Evolutionary conservation across 2,888 invertebrate genomes (phyloP), one percentile per base, ranked within the genome.

Genomic region (Cyrtodaria siliqua): DNA sequence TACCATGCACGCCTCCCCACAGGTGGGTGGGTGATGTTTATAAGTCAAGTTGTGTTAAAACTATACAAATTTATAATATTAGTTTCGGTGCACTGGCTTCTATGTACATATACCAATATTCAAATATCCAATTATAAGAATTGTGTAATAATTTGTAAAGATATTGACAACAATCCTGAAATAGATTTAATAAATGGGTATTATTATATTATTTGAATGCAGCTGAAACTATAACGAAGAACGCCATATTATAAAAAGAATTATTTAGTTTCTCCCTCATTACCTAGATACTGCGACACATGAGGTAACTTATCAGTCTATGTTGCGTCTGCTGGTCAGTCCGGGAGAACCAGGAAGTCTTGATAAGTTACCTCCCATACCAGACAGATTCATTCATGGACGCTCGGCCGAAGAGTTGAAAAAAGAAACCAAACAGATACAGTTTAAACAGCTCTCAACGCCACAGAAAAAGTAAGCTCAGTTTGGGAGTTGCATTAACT

Each of bases 391-490:
- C 64, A 27, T 63, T 8, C 87, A 83, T 77, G 82, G 84, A 6
- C 59, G 76, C 29, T 85, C 84, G 8, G 82, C 85, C 24, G 83
- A 82, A 18, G 78, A 71, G 40, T 60, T 88, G 14, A 89, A 89
- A 61, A 87, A 89, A 59, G 89, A 89, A 63, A 87, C 87, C 14
- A 89, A 89, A 57, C 89, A 89, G 74, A 89, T 89, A 33, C 89
- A 89, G 81, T 89, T 89, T 57, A 89, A 89, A 77, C 80, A 82
- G 40, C 76, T 89, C 2, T 61, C 83, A 18, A 33, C 70, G 3
- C 56, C 74, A 26, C 69, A 70, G 14, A 66, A 75, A 47, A 75
- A 59, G 79, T 75, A 64, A 55, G 63, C 12, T n/a, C n/a, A n/a
- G n/a, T n/a, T n/a, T n/a, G n/a, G n/a, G n/a, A n/a, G n/a, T n/a